These are phyloP conservation scores for Sinocyclocheilus grahami DNA, from an alignment of 2,113 vertebrate species.

Conservation along the genomic window DNA sequence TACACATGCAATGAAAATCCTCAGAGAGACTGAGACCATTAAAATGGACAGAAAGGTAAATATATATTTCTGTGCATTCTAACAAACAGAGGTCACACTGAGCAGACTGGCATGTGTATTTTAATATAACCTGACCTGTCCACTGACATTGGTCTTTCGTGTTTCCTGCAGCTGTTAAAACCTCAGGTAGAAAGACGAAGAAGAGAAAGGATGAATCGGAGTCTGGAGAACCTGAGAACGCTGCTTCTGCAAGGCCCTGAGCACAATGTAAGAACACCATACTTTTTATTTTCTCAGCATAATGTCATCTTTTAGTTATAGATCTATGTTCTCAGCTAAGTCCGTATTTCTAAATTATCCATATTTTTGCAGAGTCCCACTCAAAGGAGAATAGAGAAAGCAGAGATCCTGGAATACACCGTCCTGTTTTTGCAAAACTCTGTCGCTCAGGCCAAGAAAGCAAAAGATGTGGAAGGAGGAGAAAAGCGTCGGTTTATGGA, in stretches of 20 bases:
- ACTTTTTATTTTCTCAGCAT: background rate
- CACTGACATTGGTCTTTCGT: constrained; percentile 5
- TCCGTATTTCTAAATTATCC: background rate
- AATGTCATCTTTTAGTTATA: background rate
- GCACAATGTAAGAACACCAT: constrained; percentile 73
- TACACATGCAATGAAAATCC: constrained; percentile 51
- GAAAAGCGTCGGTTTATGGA: constrained; percentile 61
- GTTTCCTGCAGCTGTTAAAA: constrained; percentile 75
- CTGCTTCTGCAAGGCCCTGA: constrained; percentile 75
- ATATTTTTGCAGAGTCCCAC: constrained; percentile 66
- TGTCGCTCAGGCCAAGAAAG: background rate
- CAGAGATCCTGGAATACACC: constrained; percentile 82
- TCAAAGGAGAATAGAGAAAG: constrained; percentile 81
- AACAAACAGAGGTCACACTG: background rate
- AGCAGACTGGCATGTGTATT: background rate
- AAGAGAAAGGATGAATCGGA: constrained; percentile 82
- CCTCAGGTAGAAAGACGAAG: constrained; percentile 83
- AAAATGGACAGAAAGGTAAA: constrained; percentile 68
- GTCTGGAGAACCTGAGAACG: constrained; percentile 77
- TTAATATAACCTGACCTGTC: background rate
- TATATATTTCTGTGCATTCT: background rate
- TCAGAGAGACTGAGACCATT: constrained; percentile 46
- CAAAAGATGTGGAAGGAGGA: constrained; percentile 14
- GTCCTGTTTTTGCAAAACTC: constrained; percentile 67
- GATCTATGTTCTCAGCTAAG: background rate